Evolutionary conservation across 2,113 vertebrate species (phyloP).

Genomic region (Mus spicilegus): DNA sequence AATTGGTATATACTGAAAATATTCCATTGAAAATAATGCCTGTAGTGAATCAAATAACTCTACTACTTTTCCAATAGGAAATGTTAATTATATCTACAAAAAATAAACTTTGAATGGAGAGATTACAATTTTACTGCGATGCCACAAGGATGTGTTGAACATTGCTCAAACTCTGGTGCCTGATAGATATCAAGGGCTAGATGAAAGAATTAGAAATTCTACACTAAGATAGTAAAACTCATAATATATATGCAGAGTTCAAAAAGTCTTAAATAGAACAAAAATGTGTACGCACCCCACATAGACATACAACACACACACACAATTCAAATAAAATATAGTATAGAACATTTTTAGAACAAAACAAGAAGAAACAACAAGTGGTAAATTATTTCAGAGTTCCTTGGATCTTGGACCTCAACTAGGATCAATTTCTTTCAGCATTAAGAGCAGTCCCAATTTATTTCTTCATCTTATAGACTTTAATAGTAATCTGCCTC

Average conservation of each 20-base stretch:
- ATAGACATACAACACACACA: not conserved
- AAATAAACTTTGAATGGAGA: not conserved
- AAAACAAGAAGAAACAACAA: not conserved
- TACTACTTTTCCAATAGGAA: not conserved
- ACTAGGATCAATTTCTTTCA: slow-evolving; percentile 33
- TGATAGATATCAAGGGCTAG: not conserved
- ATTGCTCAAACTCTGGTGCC: not conserved
- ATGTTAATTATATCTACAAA: not conserved
- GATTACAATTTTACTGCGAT: not conserved
- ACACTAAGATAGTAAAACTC: not conserved
- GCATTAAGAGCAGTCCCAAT: slow-evolving; percentile 41
- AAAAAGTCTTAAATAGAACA: not conserved
- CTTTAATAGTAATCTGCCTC: slow-evolving; percentile 44
- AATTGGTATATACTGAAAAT: accelerated
- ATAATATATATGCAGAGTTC: not conserved
- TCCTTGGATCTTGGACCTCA: not conserved
- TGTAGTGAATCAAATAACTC: not conserved
- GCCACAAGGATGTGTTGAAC: not conserved
- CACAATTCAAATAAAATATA: not conserved
- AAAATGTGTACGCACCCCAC: not conserved
- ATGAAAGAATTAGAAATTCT: slow-evolving; percentile 5
- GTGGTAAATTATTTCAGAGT: not conserved
- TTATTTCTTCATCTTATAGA: slow-evolving; percentile 60
- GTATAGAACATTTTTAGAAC: not conserved
- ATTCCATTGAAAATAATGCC: not conserved